Conservation (phyloP, 1,140 invertebrate genomes). For the Theocolax elegans region DNA sequence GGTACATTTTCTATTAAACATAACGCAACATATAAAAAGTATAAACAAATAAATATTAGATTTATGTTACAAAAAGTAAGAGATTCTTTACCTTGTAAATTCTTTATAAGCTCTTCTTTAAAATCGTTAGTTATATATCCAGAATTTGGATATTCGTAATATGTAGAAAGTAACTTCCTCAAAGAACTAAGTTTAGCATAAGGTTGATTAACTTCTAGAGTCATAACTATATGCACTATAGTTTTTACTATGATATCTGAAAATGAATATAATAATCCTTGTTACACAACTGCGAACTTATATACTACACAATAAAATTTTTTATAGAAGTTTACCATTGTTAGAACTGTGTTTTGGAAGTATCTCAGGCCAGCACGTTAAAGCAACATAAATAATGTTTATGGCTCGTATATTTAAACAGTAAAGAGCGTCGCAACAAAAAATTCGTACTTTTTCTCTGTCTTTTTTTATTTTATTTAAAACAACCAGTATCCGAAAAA, state of each 20-base stretch:
- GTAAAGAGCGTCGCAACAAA: slow-evolving; percentile 61
- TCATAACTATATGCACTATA: slow-evolving; percentile 51
- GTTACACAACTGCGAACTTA: slow-evolving; percentile 25
- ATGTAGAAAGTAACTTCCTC: slow-evolving; percentile 47
- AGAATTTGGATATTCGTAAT: slow-evolving; percentile 53
- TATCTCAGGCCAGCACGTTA: slow-evolving; percentile 61
- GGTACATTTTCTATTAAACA: slow-evolving; percentile 41
- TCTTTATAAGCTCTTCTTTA: slow-evolving; percentile 44
- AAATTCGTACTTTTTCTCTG: slow-evolving; percentile 57
- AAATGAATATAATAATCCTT: slow-evolving; percentile 39
- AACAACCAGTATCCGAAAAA: slow-evolving; percentile 52
- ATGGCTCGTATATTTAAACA: slow-evolving; percentile 50
- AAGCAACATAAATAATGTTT: slow-evolving; percentile 49
- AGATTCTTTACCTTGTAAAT: slow-evolving; percentile 49
- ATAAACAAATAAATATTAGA: background rate
- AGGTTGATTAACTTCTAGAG: background rate
- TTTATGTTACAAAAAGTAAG: background rate
- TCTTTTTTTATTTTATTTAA: slow-evolving; percentile 60
- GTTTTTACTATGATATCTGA: slow-evolving; percentile 55
- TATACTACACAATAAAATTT: slow-evolving; percentile 37
- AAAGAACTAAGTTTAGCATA: slow-evolving; percentile 45
- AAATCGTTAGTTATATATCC: slow-evolving; percentile 34
- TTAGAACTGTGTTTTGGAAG: slow-evolving; percentile 52
- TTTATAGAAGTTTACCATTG: slow-evolving; percentile 46
- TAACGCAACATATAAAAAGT: slow-evolving; percentile 5